phyloP scores from a whole-genome alignment of 1,140 invertebrate species.

The Anoplolepis gracilipes region DNA sequence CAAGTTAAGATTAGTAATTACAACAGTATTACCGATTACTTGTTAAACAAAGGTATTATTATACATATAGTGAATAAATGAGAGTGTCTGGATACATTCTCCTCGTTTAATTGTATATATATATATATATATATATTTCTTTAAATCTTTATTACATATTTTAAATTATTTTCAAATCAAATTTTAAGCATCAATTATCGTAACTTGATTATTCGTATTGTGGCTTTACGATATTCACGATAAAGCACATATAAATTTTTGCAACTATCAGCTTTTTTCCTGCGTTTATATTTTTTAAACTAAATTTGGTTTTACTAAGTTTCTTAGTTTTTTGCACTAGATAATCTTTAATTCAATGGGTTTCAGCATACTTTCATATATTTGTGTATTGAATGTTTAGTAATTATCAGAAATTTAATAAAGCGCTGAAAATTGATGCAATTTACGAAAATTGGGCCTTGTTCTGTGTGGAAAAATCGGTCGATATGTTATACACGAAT shows the following conservation, averaged over 20 bases:
- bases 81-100: background rate
- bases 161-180: background rate
- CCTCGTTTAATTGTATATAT: no score
- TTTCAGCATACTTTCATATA: background rate
- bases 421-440: no score
- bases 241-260: no score
- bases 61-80: background rate
- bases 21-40: slow-evolving; percentile 15
- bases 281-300: background rate
- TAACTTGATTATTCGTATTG: background rate
- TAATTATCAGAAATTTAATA: background rate
- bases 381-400: background rate
- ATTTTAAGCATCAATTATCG: background rate
- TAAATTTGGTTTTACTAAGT: no score
- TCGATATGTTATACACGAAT: slow-evolving; percentile 36
- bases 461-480: slow-evolving; percentile 46
- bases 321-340: background rate
- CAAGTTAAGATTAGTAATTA: slow-evolving; percentile 68
- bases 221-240: background rate
- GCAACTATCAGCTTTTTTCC: background rate
- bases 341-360: background rate
- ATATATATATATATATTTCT: no score
- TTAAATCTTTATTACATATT: background rate
- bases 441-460: slow-evolving; percentile 37
- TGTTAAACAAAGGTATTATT: background rate